Base-by-base conservation (phyloP, 2,797 vertebrate genomes). In the Dermochelys coriacea region DNA sequence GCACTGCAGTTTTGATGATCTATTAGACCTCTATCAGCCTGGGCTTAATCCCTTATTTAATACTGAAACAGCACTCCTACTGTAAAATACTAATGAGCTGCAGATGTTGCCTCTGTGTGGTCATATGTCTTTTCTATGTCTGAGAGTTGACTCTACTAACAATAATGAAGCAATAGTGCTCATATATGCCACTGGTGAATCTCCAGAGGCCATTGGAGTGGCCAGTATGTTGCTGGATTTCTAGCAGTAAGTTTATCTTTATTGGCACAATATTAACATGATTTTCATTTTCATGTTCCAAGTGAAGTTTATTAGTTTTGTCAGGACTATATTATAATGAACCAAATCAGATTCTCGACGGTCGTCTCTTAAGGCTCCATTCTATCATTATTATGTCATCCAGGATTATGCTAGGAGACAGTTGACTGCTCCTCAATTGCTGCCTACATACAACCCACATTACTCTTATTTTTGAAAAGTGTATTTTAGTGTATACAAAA, bases 61-160 rank as follows among this genome's bases (percentile, higher is more conserved):
- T 84, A 92, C 79, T 75, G 91, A 94, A 96, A 92, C 54, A 90
- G 51, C 79, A 89, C 85, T 96, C 80, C 93, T 94, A 88, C 86
- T 85, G 86, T 84, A 96, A 2, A 37, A 85, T 19, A 45, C 41
- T 96, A 96, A 96, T 75, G 93, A 95, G 45, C n/a, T 96, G 81
- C 95, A 97, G 94, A 96, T 96, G 91, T 87, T 92, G 77, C 47
- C 50, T 93, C 54, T 95, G 57, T 80, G 41, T 45, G 37, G 71
- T 47, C 5, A 4, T 23, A 49, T 16, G 37, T 86, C 51, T 94
- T 90, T 77, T 78, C 81, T 90, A 86, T 90, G 84, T 85, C 84
- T 96, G 82, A 80, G 74, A 94, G 89, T 87, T 89, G 87, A 91
- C 79, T 87, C 6, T 80, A 55, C 61, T 89, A 80, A 50, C 86